Percentiles rank a stretch among this genome's conserved stretches.
These are phyloP conservation scores for Glyptemys insculpta DNA, from an alignment of 2,797 vertebrate species.

Conservation along the genomic window DNA sequence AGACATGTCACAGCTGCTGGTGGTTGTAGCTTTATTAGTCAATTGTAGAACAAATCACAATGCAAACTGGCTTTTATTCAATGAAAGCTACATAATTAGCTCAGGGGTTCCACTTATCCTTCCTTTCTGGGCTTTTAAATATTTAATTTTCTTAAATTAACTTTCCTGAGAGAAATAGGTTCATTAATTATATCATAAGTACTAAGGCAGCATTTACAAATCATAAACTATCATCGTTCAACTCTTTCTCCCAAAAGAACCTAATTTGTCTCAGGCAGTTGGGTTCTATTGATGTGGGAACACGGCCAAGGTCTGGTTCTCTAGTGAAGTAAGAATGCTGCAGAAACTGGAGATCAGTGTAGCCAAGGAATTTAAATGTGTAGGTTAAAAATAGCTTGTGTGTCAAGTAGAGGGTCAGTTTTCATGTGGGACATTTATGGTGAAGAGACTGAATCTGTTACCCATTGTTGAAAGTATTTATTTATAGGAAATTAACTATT, in stretches of 20 bases:
- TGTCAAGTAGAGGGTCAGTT: slow-evolving; percentile 51
- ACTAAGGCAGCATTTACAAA: slow-evolving; percentile 39
- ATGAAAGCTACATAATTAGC: not conserved
- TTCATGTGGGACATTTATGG: slow-evolving; percentile 50
- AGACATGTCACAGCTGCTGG: not conserved
- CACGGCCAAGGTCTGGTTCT: not conserved
- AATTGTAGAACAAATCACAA: not conserved
- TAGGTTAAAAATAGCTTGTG: slow-evolving; percentile 68
- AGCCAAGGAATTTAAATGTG: slow-evolving; percentile 46
- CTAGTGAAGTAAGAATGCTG: slow-evolving; percentile 51
- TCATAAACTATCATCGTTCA: slow-evolving; percentile 47
- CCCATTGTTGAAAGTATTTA: not conserved
- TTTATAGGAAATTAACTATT: slow-evolving; percentile 64
- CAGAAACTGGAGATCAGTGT: slow-evolving; percentile 45
- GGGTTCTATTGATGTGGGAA: slow-evolving; percentile 39
- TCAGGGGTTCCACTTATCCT: not conserved
- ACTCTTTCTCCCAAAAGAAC: not conserved
- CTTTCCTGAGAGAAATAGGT: not conserved
- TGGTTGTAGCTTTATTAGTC: not conserved
- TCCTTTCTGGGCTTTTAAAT: not conserved
- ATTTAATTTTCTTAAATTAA: not conserved
- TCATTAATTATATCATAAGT: slow-evolving; percentile 35
- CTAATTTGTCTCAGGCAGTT: slow-evolving; percentile 35
- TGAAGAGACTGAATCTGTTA: slow-evolving; percentile 45
- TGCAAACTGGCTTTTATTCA: slow-evolving; percentile 6